Percentiles rank a stretch among this genome's conserved stretches.
Evolutionary conservation across 2,888 invertebrate species (phyloP).

Genomic region (Drosophila vallismaia): DNA sequence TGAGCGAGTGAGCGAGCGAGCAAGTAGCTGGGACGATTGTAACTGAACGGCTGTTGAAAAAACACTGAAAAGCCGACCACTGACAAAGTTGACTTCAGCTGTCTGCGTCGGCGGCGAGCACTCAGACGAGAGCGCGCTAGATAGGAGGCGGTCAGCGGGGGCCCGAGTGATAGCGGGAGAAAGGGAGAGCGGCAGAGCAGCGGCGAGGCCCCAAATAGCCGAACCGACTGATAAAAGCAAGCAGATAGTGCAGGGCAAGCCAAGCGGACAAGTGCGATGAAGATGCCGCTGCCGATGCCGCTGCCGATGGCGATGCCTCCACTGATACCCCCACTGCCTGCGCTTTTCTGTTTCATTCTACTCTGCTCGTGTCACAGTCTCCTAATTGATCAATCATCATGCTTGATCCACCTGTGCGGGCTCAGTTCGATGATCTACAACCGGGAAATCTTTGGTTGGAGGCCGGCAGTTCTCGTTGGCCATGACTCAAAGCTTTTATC

Average conservation of each 20-base stretch:
- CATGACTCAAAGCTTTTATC: conserved; percentile 24
- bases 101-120: conserved; percentile 22
- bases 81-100: conserved; percentile 37
- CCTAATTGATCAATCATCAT: conserved; percentile 13
- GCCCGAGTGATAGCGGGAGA: neutral
- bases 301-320: neutral
- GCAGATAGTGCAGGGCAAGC: conserved; percentile 31
- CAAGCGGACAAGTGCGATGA: conserved; percentile 13
- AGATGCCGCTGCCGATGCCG: neutral
- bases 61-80: conserved; percentile 58
- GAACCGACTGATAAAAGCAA: conserved; percentile 31
- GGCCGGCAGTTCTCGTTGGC: conserved; percentile 9
- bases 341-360: neutral
- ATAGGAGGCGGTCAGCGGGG: neutral
- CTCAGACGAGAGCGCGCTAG: neutral
- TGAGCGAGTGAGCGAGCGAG: conserved; percentile 18
- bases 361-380: conserved; percentile 13
- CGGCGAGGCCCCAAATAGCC: conserved; percentile 14
- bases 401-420: conserved; percentile 14
- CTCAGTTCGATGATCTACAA: conserved; percentile 2
- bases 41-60: conserved; percentile 64
- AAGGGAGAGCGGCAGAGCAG: neutral
- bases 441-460: conserved; percentile 17
- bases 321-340: neutral
- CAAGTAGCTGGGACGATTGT: conserved; percentile 23